These are phyloP conservation scores for Notolabrus celidotus DNA, from an alignment of 2,797 vertebrate genomes.

Conservation along the genomic window DNA sequence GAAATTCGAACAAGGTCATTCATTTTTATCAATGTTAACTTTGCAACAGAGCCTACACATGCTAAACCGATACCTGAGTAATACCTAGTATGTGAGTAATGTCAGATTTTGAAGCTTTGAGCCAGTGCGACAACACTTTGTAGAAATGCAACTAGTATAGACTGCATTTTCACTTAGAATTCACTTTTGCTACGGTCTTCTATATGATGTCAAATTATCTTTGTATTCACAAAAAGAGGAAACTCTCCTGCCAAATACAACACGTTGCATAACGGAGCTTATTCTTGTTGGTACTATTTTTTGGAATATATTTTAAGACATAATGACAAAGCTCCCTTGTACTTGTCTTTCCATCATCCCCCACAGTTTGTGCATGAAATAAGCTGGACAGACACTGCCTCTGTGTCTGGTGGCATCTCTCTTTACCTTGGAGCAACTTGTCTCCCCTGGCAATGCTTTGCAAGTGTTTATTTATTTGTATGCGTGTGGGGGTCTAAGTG, in stretches of 20 bases:
- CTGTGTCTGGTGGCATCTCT: slow-evolving; percentile 41
- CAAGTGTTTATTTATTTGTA: slow-evolving; percentile 1
- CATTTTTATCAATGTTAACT: no score
- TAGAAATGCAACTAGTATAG: no score
- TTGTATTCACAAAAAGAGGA: neutral
- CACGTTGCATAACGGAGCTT: neutral
- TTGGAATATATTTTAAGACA: slow-evolving; percentile 21
- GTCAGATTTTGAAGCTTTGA: no score
- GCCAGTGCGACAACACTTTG: no score
- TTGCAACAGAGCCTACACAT: no score
- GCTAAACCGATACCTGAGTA: no score
- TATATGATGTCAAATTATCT: no score
- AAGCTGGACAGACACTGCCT: slow-evolving; percentile 18
- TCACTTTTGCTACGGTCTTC: no score
- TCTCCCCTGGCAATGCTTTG: slow-evolving; percentile 36
- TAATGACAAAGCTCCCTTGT: no score
- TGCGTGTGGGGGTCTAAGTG: neutral
- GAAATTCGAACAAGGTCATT: no score
- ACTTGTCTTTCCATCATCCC: neutral
- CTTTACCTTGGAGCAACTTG: slow-evolving; percentile 35
- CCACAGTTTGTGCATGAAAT: slow-evolving; percentile 24
- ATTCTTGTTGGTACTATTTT: neutral
- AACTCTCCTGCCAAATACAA: neutral
- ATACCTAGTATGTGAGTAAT: no score
- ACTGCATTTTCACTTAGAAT: no score